These are phyloP conservation scores for Wiebesia pumilae DNA, from an alignment of 1,140 invertebrate genomes.

Conservation along the genomic window DNA sequence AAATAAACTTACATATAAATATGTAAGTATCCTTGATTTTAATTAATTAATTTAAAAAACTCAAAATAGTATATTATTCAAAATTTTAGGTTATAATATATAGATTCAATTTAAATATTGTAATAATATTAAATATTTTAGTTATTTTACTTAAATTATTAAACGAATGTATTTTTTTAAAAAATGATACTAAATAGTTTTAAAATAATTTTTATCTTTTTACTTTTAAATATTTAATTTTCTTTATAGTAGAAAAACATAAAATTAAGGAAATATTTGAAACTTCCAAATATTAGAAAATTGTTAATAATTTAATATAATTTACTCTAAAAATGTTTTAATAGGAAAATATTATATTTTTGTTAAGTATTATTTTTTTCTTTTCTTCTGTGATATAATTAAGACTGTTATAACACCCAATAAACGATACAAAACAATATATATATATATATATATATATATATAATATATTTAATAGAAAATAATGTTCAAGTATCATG, in stretches of 20 bases:
- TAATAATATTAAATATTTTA: too few relatives aligned
- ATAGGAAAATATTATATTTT: background rate
- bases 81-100: too few relatives aligned
- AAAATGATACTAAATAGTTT: too few relatives aligned
- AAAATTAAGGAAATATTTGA: too few relatives aligned
- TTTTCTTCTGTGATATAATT: constrained; percentile 44
- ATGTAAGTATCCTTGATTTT: background rate
- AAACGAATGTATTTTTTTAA: too few relatives aligned
- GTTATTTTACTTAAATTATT: too few relatives aligned
- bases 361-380: background rate
- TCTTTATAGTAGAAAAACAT: too few relatives aligned
- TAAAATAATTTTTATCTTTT: background rate
- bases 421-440: background rate
- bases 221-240: background rate
- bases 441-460: background rate
- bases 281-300: too few relatives aligned
- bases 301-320: too few relatives aligned
- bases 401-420: background rate
- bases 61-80: too few relatives aligned
- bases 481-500: background rate
- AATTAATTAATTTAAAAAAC: background rate
- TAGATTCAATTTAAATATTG: too few relatives aligned
- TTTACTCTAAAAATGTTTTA: background rate
- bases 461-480: background rate
- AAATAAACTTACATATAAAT: too few relatives aligned